Conservation (phyloP, 2,113 vertebrate genomes). For the Tenebrosternarchus preto region DNA sequence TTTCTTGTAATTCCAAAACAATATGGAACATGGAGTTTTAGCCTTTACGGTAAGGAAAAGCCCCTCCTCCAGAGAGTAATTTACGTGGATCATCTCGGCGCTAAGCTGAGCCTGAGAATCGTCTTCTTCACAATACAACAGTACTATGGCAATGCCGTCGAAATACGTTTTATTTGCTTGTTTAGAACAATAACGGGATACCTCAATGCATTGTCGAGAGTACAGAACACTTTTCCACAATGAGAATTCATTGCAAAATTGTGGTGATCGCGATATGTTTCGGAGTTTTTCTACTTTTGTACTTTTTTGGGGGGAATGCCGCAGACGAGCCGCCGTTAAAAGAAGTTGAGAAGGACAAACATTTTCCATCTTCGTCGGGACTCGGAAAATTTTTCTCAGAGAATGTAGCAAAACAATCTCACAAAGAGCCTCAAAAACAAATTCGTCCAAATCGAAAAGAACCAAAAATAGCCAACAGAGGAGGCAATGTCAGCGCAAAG, state of each 20-base stretch:
- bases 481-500: constrained; percentile 59
- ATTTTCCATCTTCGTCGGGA: constrained; percentile 30
- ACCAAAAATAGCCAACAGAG: constrained; percentile 44
- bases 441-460: constrained; percentile 47
- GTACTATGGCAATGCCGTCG: constrained; percentile 65
- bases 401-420: constrained; percentile 61
- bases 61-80: constrained; percentile 65
- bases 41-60: constrained; percentile 65
- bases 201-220: constrained; percentile 31
- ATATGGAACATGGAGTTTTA: background rate
- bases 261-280: constrained; percentile 69
- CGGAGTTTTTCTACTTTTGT: constrained; percentile 80
- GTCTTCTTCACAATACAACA: constrained; percentile 63
- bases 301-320: constrained; percentile 74
- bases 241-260: constrained; percentile 75
- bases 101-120: constrained; percentile 63
- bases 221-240: constrained; percentile 62
- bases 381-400: constrained; percentile 37
- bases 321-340: constrained; percentile 68
- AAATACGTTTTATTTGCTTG: constrained; percentile 43
- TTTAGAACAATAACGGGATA: constrained; percentile 65
- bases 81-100: constrained; percentile 61
- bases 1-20: too few relatives aligned
- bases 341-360: constrained; percentile 62
- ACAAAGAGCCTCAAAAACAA: constrained; percentile 42